Evolutionary conservation across 2,888 invertebrate species (phyloP), one percentile per base, ranked within the genome.

Genomic region (Heteropelma amictum): DNA sequence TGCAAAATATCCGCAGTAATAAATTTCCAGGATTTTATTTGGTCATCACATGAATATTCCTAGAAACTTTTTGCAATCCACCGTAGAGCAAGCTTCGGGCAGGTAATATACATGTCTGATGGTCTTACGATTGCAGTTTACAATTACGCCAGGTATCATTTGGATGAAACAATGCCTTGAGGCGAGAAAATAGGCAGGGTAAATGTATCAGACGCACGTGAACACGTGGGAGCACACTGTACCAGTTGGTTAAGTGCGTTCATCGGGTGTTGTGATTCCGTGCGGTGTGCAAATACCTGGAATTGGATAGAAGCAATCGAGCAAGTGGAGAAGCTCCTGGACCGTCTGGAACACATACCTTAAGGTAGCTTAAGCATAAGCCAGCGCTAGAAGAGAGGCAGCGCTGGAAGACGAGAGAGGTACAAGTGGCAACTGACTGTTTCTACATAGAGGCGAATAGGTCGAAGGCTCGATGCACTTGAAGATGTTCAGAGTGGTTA

Each of bases 251-350:
- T 69, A 64, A 74, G 63, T 69, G 60, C 45, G 53, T 45, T 58
- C 45, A 69, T 42, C 53, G 56, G 33, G n/a, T 58, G 73, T 51
- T 69, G 68, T 51, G 14, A 56, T 64, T 42, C 33, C 54, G 51
- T 49, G 60, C 53, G 14, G 30, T 30, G 17, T 58, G 33, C 47
- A 60, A 60, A 56, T 28, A 40, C 51, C 65, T 14, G 54, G 68
- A 42, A 64, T 53, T 47, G 49, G 69, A 65, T 72, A 72, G 49
- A 54, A 54, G 40, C 53, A 61, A 61, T 72, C 53, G 63, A 26
- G 65, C 53, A 42, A 65, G 61, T 47, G 58, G n/a, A n/a, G 58
- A 54, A 71, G 71, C 68, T 68, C 67, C 74, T 51, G 65, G 70
- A 58, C 60, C 60, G 65, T 53, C 47, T 61, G 63, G 63, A 70